Percentiles rank a stretch among this genome's conserved stretches.
Conservation (phyloP, 2,113 vertebrate species). For the Apodemus sylvaticus region DNA sequence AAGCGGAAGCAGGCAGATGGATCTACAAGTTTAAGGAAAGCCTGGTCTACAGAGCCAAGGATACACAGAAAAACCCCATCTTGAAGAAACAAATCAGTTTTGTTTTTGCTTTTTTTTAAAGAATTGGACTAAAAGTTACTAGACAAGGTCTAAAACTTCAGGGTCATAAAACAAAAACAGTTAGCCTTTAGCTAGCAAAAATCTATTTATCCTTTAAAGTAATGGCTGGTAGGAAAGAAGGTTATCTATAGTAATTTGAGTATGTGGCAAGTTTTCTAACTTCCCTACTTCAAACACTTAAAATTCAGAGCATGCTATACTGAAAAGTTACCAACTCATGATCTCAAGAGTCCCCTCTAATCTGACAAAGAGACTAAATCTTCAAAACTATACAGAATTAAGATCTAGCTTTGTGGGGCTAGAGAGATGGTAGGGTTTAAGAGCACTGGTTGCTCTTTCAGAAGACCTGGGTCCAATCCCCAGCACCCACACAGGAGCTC, state of each 20-base stretch:
- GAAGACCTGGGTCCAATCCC: too few species aligned
- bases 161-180: not conserved
- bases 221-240: not conserved
- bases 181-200: conserved; percentile 7
- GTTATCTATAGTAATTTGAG: conserved; percentile 10
- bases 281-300: not conserved
- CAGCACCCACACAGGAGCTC: too few species aligned
- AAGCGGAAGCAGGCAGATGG: not conserved
- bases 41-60: not conserved
- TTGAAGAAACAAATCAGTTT: not conserved
- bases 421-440: too few species aligned
- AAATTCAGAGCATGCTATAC: conserved; percentile 31
- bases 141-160: conserved; percentile 44
- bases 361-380: not conserved
- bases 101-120: not conserved
- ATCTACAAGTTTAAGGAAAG: not conserved
- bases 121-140: not conserved
- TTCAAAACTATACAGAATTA: conserved; percentile 44
- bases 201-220: conserved; percentile 22
- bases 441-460: too few species aligned
- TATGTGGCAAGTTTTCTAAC: conserved; percentile 31
- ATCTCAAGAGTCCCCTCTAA: conserved; percentile 20
- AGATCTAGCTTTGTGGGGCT: not conserved
- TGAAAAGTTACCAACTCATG: conserved; percentile 30
- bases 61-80: not conserved